Base-by-base conservation (phyloP, 2,888 invertebrate species). In the Odontocolon sp. region DNA sequence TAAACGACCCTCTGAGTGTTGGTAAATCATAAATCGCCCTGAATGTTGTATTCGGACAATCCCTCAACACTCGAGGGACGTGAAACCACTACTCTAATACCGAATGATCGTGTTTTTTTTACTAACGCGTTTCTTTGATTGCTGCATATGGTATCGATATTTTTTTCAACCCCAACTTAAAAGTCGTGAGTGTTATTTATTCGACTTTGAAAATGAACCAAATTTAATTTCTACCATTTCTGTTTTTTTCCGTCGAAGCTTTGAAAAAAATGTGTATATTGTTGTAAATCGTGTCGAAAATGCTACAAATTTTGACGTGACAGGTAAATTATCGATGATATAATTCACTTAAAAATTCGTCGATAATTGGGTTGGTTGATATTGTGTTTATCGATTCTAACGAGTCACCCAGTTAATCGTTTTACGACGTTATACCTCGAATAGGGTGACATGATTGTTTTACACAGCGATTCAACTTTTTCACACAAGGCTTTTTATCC, bases 401-500 rank as follows among this genome's bases (percentile, higher is more conserved):
- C 50, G 11, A 50, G 50, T n/a, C 28, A 54, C 16, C 33, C 5
- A 3, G 16, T 11, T 36, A 61, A 54, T 70, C 21, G 64, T 47
- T 57, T 66, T 70, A 66, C 57, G 33, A 59, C 47, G 21, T 45
- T 42, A 42, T 26, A 36, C n/a, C 33, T 38, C 42, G 54, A 70
- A 47, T 59, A 73, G 40, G 54, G 67, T 64, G 64, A 54, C 85
- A 80, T 77, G 84, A 85, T 86, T 86, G 86, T 86, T 85, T 84
- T 80, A 79, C 82, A 71, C 79, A 74, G 70, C 80, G 80, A 79
- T 83, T 67, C 67, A 52, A 73, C 70, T 74, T 68, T 71, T 70
- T 56, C 69, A 50, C 66, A 70, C 68, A 14, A 31, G 54, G 59
- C 56, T 42, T 52, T 47, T 42, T 50, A 47, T 26, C 56, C 33